phyloP scores from a whole-genome alignment of 2,797 vertebrate genomes.

The Mionectes olivaceus region DNA sequence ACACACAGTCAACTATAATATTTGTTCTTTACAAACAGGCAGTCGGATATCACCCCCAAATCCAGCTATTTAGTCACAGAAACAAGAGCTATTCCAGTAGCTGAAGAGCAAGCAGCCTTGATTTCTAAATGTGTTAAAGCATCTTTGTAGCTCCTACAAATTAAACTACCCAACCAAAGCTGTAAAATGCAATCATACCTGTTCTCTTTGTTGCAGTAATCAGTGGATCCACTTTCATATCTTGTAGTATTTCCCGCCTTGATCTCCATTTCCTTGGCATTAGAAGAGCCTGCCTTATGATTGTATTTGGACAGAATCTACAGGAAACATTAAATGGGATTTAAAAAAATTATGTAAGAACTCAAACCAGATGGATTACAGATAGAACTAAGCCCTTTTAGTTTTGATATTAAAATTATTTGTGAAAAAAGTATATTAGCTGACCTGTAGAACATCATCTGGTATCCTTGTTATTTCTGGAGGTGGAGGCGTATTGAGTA shows the following conservation, averaged over 20 bases:
- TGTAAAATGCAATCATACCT: constrained; percentile 66
- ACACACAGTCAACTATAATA: not conserved
- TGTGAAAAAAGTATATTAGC: not conserved
- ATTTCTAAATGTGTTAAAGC: not conserved
- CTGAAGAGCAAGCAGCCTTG: not conserved
- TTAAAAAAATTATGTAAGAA: not conserved
- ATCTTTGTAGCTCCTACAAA: not conserved
- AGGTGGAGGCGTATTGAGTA: constrained; percentile 86
- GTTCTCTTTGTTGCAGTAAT: constrained; percentile 76
- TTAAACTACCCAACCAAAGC: not conserved
- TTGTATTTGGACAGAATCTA: constrained; percentile 79
- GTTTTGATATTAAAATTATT: not conserved
- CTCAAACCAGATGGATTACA: not conserved
- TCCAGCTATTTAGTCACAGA: not conserved
- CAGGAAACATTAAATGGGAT: constrained; percentile 30
- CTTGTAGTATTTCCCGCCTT: not conserved
- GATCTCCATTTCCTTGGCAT: not conserved
- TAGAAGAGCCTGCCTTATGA: constrained; percentile 40
- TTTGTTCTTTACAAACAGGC: not conserved
- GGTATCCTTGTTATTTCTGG: constrained; percentile 86
- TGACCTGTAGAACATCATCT: constrained; percentile 80
- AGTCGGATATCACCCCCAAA: not conserved
- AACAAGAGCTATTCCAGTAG: not conserved
- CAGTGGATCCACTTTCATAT: not conserved
- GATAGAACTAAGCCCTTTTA: not conserved